These are phyloP conservation scores for Toxotes chatareus DNA, from an alignment of 2,113 vertebrate species.

Conservation along the genomic window DNA sequence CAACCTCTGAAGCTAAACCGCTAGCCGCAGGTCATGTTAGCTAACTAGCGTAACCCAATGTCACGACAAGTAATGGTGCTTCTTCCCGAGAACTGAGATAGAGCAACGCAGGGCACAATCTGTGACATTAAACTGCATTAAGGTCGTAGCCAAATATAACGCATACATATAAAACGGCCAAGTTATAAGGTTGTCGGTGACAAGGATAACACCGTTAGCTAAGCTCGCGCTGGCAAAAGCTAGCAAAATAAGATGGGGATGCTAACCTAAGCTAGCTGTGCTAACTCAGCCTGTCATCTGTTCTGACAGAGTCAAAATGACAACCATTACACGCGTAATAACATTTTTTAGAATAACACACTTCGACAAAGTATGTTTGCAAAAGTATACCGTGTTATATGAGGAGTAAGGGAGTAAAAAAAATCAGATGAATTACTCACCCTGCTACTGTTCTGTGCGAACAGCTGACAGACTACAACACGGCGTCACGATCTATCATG, in stretches of 20 bases:
- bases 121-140: rapidly evolving
- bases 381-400: rapidly evolving
- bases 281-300: constrained; percentile 22
- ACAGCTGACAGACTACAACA: constrained; percentile 74
- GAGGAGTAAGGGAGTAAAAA: neutral
- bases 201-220: neutral
- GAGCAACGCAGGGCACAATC: rapidly evolving
- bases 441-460: constrained; percentile 17
- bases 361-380: neutral
- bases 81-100: neutral
- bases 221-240: neutral
- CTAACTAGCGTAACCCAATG: constrained; percentile 59
- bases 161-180: rapidly evolving
- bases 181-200: neutral
- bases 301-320: neutral
- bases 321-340: neutral
- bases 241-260: constrained; percentile 15
- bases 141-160: rapidly evolving
- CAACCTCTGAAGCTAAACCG: neutral
- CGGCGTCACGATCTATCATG: constrained; percentile 74
- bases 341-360: neutral
- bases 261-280: constrained; percentile 49
- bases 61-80: constrained; percentile 31
- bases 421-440: constrained; percentile 47
- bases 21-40: constrained; percentile 33